These are phyloP conservation scores for Litoditis marina DNA, from an alignment of 2,888 invertebrate genomes.

Conservation along the genomic window DNA sequence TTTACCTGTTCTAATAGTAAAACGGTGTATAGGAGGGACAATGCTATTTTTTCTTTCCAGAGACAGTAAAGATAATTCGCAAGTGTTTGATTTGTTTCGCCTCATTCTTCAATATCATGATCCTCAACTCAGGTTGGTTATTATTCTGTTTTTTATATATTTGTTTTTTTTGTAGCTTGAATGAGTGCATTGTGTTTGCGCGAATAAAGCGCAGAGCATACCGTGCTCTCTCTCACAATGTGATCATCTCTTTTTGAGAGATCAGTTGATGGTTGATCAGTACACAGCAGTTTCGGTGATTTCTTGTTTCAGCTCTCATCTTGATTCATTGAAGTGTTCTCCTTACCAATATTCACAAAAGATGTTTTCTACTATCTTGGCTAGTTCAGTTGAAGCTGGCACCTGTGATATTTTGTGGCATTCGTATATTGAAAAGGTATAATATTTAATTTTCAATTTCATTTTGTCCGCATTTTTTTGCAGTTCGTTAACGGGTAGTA, in stretches of 20 bases:
- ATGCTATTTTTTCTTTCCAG: slow-evolving; percentile 51
- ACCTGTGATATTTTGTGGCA: slow-evolving; percentile 50
- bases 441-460: too few relatives aligned
- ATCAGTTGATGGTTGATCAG: too few relatives aligned
- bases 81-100: slow-evolving; percentile 70
- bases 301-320: slow-evolving; percentile 76
- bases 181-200: too few relatives aligned
- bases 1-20: too few relatives aligned
- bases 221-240: too few relatives aligned
- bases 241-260: too few relatives aligned
- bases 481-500: too few relatives aligned
- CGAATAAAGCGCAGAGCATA: too few relatives aligned
- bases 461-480: too few relatives aligned
- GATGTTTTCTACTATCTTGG: slow-evolving; percentile 52
- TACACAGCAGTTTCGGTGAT: too few relatives aligned
- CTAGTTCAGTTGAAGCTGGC: slow-evolving; percentile 28
- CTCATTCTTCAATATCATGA: slow-evolving; percentile 92
- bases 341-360: slow-evolving; percentile 65
- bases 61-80: slow-evolving; percentile 65
- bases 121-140: slow-evolving; percentile 66
- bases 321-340: slow-evolving; percentile 89
- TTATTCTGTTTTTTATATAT: background rate
- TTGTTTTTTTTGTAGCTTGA: too few relatives aligned
- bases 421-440: slow-evolving; percentile 50
- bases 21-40: too few relatives aligned